A percentile compares a stretch with the other conserved stretches of the same genome.
Conservation (phyloP, 1,140 invertebrate species). For the Chrysoperla carnea region DNA sequence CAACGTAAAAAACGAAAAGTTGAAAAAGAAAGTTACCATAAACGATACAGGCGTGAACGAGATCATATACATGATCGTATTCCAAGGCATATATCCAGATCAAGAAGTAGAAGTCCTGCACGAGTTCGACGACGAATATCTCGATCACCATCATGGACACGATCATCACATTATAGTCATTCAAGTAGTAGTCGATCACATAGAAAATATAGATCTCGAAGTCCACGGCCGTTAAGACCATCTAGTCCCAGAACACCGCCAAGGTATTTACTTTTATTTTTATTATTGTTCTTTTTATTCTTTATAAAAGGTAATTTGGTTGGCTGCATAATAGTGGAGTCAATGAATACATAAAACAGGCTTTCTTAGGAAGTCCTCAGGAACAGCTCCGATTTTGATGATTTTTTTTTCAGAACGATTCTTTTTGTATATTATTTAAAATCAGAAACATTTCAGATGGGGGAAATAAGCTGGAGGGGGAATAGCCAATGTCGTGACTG, state of each 20-base stretch:
- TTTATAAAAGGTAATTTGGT: too few relatives aligned
- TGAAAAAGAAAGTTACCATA: conserved; percentile 20
- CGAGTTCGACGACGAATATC: conserved; percentile 12
- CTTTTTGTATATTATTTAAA: too few relatives aligned
- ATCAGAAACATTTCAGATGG: too few relatives aligned
- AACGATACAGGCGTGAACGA: conserved; percentile 26
- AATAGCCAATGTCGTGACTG: too few relatives aligned
- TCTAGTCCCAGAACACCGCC: conserved; percentile 10
- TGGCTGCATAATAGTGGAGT: too few relatives aligned
- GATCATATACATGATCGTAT: conserved; percentile 23
- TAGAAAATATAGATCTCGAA: conserved; percentile 19
- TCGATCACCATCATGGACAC: conserved; percentile 20
- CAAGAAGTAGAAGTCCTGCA: conserved; percentile 18
- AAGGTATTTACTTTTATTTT: conserved; percentile 5
- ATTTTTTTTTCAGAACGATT: too few relatives aligned
- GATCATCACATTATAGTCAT: conserved; percentile 14
- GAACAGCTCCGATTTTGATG: too few relatives aligned
- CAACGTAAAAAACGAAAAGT: conserved; percentile 20
- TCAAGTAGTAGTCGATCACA: conserved; percentile 22
- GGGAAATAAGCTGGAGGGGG: too few relatives aligned
- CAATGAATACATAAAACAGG: too few relatives aligned
- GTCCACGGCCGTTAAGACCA: conserved; percentile 14
- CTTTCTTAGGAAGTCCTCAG: too few relatives aligned
- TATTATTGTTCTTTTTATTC: too few relatives aligned
- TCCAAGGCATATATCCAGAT: conserved; percentile 21